phyloP scores from a whole-genome alignment of 2,888 invertebrate genomes.

The Antitype chi region DNA sequence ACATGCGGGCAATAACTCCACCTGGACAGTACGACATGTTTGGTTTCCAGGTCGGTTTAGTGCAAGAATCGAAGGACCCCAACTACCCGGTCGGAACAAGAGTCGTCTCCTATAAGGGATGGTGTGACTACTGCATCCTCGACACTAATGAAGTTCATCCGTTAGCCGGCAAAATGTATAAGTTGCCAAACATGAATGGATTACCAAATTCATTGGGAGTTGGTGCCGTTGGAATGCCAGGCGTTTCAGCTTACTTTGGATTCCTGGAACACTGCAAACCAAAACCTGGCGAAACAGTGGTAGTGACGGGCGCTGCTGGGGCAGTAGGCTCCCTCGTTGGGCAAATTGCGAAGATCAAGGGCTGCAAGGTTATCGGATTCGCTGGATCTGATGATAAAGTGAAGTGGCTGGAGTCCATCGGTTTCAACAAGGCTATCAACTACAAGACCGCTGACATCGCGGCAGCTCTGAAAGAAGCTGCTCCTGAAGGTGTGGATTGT shows the following conservation, averaged over 20 bases:
- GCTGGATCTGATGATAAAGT: slow-evolving; percentile 87
- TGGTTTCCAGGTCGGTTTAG: slow-evolving; percentile 76
- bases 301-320: slow-evolving; percentile 94
- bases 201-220: slow-evolving; percentile 89
- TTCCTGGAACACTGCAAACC: slow-evolving; percentile 92
- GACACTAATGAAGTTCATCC: slow-evolving; percentile 53
- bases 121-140: slow-evolving; percentile 66
- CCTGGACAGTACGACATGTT: slow-evolving; percentile 76
- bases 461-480: slow-evolving; percentile 85
- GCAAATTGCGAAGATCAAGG: slow-evolving; percentile 94
- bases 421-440: slow-evolving; percentile 93
- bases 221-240: slow-evolving; percentile 93
- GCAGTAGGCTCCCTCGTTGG: slow-evolving; percentile 94
- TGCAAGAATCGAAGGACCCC: slow-evolving; percentile 91
- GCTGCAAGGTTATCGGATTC: slow-evolving; percentile 92
- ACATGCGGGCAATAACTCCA: slow-evolving; percentile 66
- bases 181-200: slow-evolving; percentile 90
- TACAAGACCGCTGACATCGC: slow-evolving; percentile 91
- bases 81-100: slow-evolving; percentile 91
- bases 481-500: slow-evolving; percentile 92
- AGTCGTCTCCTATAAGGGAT: slow-evolving; percentile 88
- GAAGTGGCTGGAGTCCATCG: slow-evolving; percentile 90
- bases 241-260: slow-evolving; percentile 94
- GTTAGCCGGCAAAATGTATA: slow-evolving; percentile 68
- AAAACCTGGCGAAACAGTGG: slow-evolving; percentile 93